phyloP scores from a whole-genome alignment of 2,797 vertebrate genomes.

The Harpagifer antarcticus region DNA sequence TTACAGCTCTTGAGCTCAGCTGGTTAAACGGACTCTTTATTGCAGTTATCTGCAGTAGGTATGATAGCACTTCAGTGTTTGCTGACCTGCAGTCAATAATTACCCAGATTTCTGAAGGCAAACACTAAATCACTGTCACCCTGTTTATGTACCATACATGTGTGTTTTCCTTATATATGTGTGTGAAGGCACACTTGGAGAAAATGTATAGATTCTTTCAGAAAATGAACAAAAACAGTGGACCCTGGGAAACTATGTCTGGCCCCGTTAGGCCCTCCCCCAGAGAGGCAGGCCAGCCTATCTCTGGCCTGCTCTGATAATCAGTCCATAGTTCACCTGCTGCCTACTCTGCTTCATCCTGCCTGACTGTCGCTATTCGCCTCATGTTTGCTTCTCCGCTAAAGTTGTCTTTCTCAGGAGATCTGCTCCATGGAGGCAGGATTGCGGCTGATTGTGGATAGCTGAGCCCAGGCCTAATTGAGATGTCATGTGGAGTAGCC shows the following conservation, averaged over 20 bases:
- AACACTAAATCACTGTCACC: conserved; percentile 35
- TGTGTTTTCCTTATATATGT: conserved; percentile 16
- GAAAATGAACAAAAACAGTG: conserved; percentile 41
- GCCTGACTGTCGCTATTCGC: conserved; percentile 33
- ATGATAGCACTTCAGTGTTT: conserved; percentile 51
- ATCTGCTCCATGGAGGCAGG: conserved; percentile 26
- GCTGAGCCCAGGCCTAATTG: conserved; percentile 31
- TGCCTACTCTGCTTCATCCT: conserved; percentile 41
- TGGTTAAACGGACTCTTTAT: conserved; percentile 59
- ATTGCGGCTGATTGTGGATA: conserved; percentile 43
- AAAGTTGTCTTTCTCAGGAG: conserved; percentile 16
- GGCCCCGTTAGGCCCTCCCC: conserved; percentile 67
- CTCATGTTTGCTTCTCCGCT: not conserved
- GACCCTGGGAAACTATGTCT: conserved; percentile 47
- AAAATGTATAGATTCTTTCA: conserved; percentile 38
- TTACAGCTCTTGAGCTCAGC: conserved; percentile 49
- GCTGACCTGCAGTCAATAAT: conserved; percentile 71
- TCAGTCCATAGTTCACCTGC: conserved; percentile 83
- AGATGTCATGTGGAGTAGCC: conserved; percentile 41
- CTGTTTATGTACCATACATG: conserved; percentile 33
- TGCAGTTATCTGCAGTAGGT: conserved; percentile 59
- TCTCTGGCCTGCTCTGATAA: conserved; percentile 42
- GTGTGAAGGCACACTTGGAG: not conserved
- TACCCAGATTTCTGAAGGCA: conserved; percentile 60
- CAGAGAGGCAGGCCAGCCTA: conserved; percentile 54